Base-by-base conservation (phyloP, 2,797 vertebrate genomes). In the Sebastes hubbsi region DNA sequence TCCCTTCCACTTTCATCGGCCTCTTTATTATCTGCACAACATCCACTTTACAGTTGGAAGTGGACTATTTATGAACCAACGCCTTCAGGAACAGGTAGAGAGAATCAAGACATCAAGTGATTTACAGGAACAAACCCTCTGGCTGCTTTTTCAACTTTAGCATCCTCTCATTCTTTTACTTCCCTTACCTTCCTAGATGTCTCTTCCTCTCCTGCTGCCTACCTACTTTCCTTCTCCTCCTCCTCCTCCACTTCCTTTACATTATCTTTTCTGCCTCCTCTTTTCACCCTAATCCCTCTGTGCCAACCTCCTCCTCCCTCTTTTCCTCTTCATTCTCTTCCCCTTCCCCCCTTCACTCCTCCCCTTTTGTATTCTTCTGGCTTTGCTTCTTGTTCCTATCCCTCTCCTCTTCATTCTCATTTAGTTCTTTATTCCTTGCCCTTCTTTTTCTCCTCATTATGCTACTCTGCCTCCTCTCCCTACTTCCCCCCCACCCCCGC, bases 331-430 rank as follows among this genome's bases (percentile, higher is more conserved):
- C 55, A n/a, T 55, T 13, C 10, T 32, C 30, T 14, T 3, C 11
- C 70, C 63, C 74, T 36, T 59, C 66, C 83, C 71, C 71, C 81
- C 69, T 27, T 18, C 5, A 29, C 78, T 74, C 76, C 62, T 80
- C 74, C 76, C 54, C 55, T 34, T 34, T 56, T 83, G 38, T 70
- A 71, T 88, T 81, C 32, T 69, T 67, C 82, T 66, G 10, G 24
- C 49, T 42, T 54, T 63, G 25, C 61, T 30, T 62, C 64, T 65
- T 68, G 29, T 59, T 22, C 34, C 52, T 30, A 8, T 70, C 3
- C 7, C 49, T 65, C 27, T 77, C 52, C 56, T 73, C 24, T 61
- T 68, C 59, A 38, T 74, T 75, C 56, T 55, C 18, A 52, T 65
- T 58, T 56, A 59, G 36, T 80, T 29, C 38, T 54, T 59, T 61